Evolutionary conservation across 1,140 invertebrate genomes (phyloP), one percentile per base, ranked within the genome.

Genomic region (Drosophila subobscura): DNA sequence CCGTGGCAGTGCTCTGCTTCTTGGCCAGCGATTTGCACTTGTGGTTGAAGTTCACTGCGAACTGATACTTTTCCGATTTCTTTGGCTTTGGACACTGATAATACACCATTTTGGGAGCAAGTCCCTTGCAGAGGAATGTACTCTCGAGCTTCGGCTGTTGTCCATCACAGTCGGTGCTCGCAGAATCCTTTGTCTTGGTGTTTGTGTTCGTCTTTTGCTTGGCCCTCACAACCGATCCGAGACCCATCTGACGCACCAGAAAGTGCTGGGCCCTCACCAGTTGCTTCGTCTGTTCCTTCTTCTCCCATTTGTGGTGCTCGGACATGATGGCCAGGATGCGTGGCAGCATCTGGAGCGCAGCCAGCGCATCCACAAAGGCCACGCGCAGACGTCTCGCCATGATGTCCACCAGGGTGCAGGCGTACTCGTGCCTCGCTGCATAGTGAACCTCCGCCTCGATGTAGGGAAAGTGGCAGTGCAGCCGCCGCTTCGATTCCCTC

Each of bases 381-480:
- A 78, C 41, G 5, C 78, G 70, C 27, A 86, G 16, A 0, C 83
- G 55, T 0, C 83, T 25, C 0, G 83, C 78, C 2, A 86, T 68
- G 12, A 86, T 50, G 47, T 86, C 83, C 2, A 76, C 60, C 42
- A 83, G 1, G 1, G 63, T 67, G 40, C 63, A 72, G 45, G 83
- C 83, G n/a, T 86, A 86, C 33, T 86, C 83, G 5, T 55, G 58
- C 5, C 53, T 55, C 16, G 60, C 63, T 8, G 57, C 83, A 37
- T 88, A 86, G 12, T 23, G 23, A 0, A 86, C 60, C 27, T 86
- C 83, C 0, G 83, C 83, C 37, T 54, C 56, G 7, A 86, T 88
- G 46, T 88, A 88, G 0, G 83, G 83, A 10, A 72, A 88, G 5
- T 61, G 46, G 0, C 70, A 71, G 22, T 83, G 78, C 7, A 86